These are phyloP conservation scores for Arbacia lixula DNA, from an alignment of 53 echinoderm and acorn worm species.

Conservation along the genomic window DNA sequence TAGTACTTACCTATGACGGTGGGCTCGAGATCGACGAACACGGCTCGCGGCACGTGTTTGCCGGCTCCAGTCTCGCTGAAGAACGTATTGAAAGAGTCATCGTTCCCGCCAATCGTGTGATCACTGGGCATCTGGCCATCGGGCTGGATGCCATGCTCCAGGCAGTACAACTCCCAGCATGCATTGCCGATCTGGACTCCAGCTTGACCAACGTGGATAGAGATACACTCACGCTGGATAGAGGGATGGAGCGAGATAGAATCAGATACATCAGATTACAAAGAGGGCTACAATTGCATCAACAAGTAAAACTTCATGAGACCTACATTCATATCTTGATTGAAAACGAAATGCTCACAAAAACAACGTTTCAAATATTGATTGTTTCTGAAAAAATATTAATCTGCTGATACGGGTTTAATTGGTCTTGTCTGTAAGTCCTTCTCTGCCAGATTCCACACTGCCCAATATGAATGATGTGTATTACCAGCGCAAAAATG, in stretches of 20 bases:
- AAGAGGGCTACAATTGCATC: no score
- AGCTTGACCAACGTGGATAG: slow-evolving; percentile 88
- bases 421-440: no score
- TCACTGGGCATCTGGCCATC: slow-evolving; percentile 90
- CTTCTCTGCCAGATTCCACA: no score
- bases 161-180: slow-evolving; percentile 91
- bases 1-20: slow-evolving; percentile 51
- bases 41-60: slow-evolving; percentile 44
- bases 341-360: no score
- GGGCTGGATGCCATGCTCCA: slow-evolving; percentile 88
- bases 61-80: slow-evolving; percentile 65
- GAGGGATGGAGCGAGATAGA: background rate
- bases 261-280: background rate
- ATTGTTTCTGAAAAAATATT: no score
- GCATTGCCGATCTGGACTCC: slow-evolving; percentile 94
- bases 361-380: no score
- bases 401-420: no score
- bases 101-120: slow-evolving; percentile 7
- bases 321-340: no score
- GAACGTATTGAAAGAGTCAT: slow-evolving; percentile 64
- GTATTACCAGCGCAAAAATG: no score
- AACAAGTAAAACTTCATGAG: no score
- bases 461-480: no score
- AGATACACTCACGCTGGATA: slow-evolving; percentile 58
- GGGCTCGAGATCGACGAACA: slow-evolving; percentile 54